Conservation (phyloP, 2,113 vertebrate genomes). For the Brachionichthys hirsutus region DNA sequence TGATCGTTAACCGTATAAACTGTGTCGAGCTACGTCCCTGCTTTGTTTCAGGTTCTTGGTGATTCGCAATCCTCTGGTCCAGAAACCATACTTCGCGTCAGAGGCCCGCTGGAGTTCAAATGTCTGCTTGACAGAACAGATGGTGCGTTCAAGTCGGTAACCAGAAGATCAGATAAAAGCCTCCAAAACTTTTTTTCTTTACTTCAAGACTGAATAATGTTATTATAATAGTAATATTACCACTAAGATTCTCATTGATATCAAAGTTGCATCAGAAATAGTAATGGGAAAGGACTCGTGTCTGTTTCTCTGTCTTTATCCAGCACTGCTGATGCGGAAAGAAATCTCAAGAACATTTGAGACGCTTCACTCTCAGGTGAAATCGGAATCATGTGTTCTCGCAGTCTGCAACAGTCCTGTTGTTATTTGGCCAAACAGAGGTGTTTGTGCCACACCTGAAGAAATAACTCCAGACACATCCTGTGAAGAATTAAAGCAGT, state of each 20-base stretch:
- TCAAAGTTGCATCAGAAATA: not conserved
- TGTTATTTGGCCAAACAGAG: conserved; percentile 89
- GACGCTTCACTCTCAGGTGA: conserved; percentile 80
- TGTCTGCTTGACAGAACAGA: conserved; percentile 64
- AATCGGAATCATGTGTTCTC: conserved; percentile 84
- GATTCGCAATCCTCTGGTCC: conserved; percentile 12
- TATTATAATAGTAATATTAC: not conserved
- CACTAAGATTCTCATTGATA: too few relatives aligned
- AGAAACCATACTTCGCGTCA: conserved; percentile 51
- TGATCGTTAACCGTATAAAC: not conserved
- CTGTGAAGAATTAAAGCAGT: conserved; percentile 80
- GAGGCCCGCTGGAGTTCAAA: conserved; percentile 62
- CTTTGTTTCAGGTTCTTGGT: conserved; percentile 41
- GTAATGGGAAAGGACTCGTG: not conserved
- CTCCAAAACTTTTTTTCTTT: too few relatives aligned
- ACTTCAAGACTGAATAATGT: too few relatives aligned
- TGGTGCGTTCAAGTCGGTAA: conserved; percentile 49
- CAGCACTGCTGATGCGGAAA: conserved; percentile 78
- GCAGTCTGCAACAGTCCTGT: conserved; percentile 81
- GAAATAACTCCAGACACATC: conserved; percentile 76
- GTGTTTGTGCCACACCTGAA: conserved; percentile 62
- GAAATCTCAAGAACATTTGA: conserved; percentile 81
- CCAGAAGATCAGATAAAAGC: too few relatives aligned
- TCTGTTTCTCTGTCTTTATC: conserved; percentile 28
- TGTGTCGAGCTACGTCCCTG: not conserved